phyloP scores from a whole-genome alignment of 2,888 invertebrate species.

The Caenorhabditis sp. region DNA sequence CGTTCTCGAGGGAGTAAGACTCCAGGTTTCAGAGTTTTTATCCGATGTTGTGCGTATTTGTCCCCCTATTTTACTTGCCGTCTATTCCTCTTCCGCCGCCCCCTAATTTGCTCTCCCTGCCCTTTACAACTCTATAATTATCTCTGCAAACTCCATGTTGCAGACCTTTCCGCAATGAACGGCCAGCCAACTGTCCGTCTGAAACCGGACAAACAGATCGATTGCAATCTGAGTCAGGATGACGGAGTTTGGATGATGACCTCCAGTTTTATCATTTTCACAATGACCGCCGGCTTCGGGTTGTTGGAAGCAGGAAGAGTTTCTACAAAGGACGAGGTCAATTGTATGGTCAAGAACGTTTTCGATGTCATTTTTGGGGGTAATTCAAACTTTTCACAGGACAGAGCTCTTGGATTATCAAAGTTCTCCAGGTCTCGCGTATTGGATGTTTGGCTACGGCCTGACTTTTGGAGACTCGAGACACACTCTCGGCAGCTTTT shows the following conservation, averaged over 20 bases:
- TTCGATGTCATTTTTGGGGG: slow-evolving; percentile 89
- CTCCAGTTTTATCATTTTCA: slow-evolving; percentile 77
- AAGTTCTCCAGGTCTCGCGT: slow-evolving; percentile 89
- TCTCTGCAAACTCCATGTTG: neutral
- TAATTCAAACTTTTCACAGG: neutral
- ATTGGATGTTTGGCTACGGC: slow-evolving; percentile 96
- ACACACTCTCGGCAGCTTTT: slow-evolving; percentile 54
- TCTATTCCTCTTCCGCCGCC: neutral
- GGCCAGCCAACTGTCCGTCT: slow-evolving; percentile 43
- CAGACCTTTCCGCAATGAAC: slow-evolving; percentile 14
- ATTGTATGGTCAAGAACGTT: slow-evolving; percentile 94
- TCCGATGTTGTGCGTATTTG: neutral
- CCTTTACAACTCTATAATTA: neutral
- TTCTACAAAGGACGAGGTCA: slow-evolving; percentile 78
- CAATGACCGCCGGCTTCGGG: slow-evolving; percentile 76
- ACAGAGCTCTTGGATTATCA: too few species aligned
- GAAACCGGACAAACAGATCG: slow-evolving; percentile 51
- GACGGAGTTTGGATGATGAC: slow-evolving; percentile 79
- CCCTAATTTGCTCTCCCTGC: slow-evolving; percentile 8
- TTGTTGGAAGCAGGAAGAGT: slow-evolving; percentile 62
- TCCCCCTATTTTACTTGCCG: slow-evolving; percentile 20
- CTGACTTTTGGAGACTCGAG: slow-evolving; percentile 89
- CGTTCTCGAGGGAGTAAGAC: too few species aligned
- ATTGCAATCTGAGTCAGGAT: slow-evolving; percentile 69
- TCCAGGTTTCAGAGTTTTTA: too few species aligned